Evolutionary conservation across 2,113 vertebrate genomes (phyloP), one percentile per base, ranked within the genome.

Genomic region (Agelaius phoeniceus): DNA sequence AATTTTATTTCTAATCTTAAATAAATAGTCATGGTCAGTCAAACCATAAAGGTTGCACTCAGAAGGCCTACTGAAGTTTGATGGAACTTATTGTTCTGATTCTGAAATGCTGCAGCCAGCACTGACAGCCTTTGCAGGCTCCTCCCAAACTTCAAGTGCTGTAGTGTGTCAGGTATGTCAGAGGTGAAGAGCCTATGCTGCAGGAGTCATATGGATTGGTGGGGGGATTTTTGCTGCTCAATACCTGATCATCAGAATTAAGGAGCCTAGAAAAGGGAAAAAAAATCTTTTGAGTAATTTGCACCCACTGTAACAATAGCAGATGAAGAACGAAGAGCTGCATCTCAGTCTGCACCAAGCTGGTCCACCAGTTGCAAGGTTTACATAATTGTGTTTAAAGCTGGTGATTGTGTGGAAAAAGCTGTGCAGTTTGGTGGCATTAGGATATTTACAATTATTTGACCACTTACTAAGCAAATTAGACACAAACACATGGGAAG

Each of bases 1-100:
- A 91, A 77, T 84, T 86, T 71, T 84, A 67, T 63, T 93, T 69
- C 44, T 85, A 51, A 76, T 88, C 66, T 55, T 88, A 68, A 63
- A 72, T 88, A 93, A 93, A 92, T 93, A 92, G 43, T 57, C 58
- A 72, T 44, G 30, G 48, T n/a, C 37, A 75, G 33, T 43, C 35
- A 55, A 84, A 87, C 13, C 10, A 7, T 43, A 18, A 82, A 79
- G 13, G 27, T 44, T 48, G 69, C 13, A 19, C 48, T 85, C 30
- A 54, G 31, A 89, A 84, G 71, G 30, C 4, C 39, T 37, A 63
- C 28, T 37, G 51, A 74, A 68, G 23, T 75, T 90, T 93, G 48
- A 28, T 24, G 31, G n/a, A 22, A 74, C 52, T 78, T 71, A 65
- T 51, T 30, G 30, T 24, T 28, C 31, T 65, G 52, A 37, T 73